Conservation (phyloP, 2,888 invertebrate species). For the Gibbula magus region DNA sequence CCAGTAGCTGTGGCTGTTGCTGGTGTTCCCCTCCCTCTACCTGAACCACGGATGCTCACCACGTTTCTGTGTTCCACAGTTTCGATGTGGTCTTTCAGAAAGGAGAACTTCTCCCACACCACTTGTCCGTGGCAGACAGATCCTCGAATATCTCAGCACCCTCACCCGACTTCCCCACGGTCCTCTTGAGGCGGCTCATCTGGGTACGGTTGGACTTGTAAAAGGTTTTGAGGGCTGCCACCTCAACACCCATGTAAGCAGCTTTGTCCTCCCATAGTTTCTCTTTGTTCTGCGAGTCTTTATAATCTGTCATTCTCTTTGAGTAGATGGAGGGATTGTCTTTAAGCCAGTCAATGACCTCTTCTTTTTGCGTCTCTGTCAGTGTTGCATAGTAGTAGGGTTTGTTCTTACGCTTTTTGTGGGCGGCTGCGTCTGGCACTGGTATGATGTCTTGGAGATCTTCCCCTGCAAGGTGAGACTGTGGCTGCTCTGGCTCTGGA, state of each 20-base stretch:
- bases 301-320: slow-evolving; percentile 34
- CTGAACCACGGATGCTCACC: slow-evolving; percentile 26
- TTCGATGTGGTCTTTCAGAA: slow-evolving; percentile 34
- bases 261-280: slow-evolving; percentile 33
- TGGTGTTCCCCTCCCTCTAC: slow-evolving; percentile 16
- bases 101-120: slow-evolving; percentile 35
- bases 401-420: slow-evolving; percentile 28
- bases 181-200: slow-evolving; percentile 35
- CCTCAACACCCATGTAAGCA: slow-evolving; percentile 30
- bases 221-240: slow-evolving; percentile 34
- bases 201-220: slow-evolving; percentile 35
- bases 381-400: slow-evolving; percentile 40
- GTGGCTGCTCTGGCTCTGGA: slow-evolving; percentile 40
- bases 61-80: slow-evolving; percentile 34
- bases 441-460: slow-evolving; percentile 27
- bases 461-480: slow-evolving; percentile 33
- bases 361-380: slow-evolving; percentile 35
- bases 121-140: slow-evolving; percentile 32
- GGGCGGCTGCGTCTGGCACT: slow-evolving; percentile 18
- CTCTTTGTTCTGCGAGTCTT: slow-evolving; percentile 31
- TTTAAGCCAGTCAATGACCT: slow-evolving; percentile 38
- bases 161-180: slow-evolving; percentile 33
- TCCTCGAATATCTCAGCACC: slow-evolving; percentile 21
- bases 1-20: no score
- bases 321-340: slow-evolving; percentile 34